Conservation (phyloP, 2,888 invertebrate genomes). For the Trachelus troglodyta region DNA sequence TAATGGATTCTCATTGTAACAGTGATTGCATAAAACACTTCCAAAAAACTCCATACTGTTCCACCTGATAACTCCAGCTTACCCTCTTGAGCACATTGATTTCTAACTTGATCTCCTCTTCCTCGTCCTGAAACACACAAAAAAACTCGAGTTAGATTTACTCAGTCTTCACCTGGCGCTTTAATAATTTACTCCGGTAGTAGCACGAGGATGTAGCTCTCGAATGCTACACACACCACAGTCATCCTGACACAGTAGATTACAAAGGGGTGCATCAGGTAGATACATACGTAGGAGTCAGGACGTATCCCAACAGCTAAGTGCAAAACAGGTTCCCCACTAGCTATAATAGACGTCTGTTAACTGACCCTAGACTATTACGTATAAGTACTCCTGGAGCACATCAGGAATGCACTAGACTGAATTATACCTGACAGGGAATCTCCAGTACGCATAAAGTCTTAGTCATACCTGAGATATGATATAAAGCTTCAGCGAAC, state of each 20-base stretch:
- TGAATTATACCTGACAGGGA: not conserved
- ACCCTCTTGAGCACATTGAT: conserved; percentile 98
- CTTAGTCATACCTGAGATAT: not conserved
- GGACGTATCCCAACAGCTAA: not conserved
- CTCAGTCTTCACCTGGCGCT: not conserved
- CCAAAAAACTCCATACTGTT: not conserved
- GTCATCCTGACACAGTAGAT: not conserved
- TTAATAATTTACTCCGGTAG: not conserved
- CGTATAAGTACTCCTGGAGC: not conserved
- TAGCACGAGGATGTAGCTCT: not conserved
- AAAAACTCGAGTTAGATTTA: not conserved
- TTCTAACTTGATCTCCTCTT: conserved; percentile 99
- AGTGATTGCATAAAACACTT: not conserved
- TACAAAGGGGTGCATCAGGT: not conserved
- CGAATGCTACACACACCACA: not conserved
- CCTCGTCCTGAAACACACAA: conserved; percentile 81
- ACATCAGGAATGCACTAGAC: not conserved
- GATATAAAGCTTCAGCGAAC: not conserved
- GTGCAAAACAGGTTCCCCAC: not conserved
- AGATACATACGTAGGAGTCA: not conserved
- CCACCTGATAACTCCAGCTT: conserved; percentile 30
- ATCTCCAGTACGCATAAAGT: not conserved
- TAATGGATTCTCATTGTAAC: not conserved
- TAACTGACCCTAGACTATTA: not conserved
- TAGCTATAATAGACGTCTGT: not conserved